Base-by-base conservation (phyloP, 2,797 vertebrate genomes). In the Zenarchopterus dispar region DNA sequence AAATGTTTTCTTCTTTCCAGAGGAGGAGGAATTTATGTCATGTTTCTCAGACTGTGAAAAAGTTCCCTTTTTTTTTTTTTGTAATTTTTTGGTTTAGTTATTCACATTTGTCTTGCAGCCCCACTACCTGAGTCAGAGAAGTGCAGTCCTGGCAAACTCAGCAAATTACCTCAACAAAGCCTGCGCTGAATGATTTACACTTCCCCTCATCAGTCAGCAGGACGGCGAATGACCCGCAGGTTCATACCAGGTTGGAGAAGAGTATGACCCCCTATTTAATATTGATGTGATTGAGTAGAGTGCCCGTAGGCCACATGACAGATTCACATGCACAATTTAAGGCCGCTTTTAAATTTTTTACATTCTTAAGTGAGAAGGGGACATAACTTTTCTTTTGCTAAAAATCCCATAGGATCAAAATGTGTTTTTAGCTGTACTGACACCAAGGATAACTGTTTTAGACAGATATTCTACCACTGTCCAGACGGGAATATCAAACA, bases 311-410 rank as follows among this genome's bases (percentile, higher is more conserved):
- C 22, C 48, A 18, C 9, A 24, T 41, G 58, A 64, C 45, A 58
- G 39, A 21, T 23, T 42, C 55, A 63, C 55, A 67, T 46, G 41
- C 31, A 71, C 50, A 74, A 65, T 71, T 77, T 36, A 51, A 51
- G 43, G 26, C 23, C 42, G 19, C 41, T 59, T 43, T 55, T 50
- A 50, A 51, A 74, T 43, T 17, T 68, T 62, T 56, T 22, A 50
- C 23, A 19, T 42, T 58, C 41, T 26, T 51, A 23, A 56, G 43
- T 18, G 16, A 68, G 33, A 60, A 13, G 17, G 7, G 36, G 54
- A 61, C 28, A 24, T 8, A 17, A 19, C 19, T 23, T 50, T 60
- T 56, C 54, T 50, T 0, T 3, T 3, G 63, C 19, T 11, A 54
- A 51, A 48, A 57, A 6, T 23, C 39, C 67, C 18, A 11, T 15